Evolutionary conservation across 2,113 vertebrate genomes (phyloP), one percentile per base, ranked within the genome.

Genomic region (Tapirus terrestris): DNA sequence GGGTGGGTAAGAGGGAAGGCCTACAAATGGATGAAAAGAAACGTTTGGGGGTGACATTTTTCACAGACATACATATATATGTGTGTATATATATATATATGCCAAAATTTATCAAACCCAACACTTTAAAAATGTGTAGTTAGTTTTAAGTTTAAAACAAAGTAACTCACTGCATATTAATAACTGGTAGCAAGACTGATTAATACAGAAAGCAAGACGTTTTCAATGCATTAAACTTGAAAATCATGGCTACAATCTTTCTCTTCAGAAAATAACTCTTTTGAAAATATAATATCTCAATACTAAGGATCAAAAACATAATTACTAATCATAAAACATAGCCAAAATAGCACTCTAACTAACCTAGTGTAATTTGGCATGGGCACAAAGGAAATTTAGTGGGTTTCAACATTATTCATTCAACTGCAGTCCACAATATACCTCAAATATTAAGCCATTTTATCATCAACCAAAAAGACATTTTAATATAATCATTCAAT

Each of bases 381-480:
- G 6, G n/a, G 31, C 58, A 98, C 91, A n/a, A 97, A 92, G 27
- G 92, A 58, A 95, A 92, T 7, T 9, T 81, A 94, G 45, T 94
- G 39, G 75, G 53, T 95, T 77, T 92, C 70, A 96, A 84, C n/a
- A 89, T 14, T 97, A 95, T 53, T 72, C 0, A 5, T 77, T 96
- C 83, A 94, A 93, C 1, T 92, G 16, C 67, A 80, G 81, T 89
- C 76, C 83, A 96, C 8, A 67, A 95, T 97, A 63, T 87, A 97
- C 31, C 36, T 83, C 56, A 31, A 97, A 67, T 79, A 96, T 58
- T 84, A 93, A 97, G 67, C 7, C 53, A 39, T 1, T 97, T 92
- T 88, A 97, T 18, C 91, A 85, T n/a, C 4, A 93, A 63, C 29
- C 75, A 45, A 97, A 96, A 94, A 53, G 48, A 92, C 4, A 96